These are phyloP conservation scores for Adelosebastes latens DNA, from an alignment of 2,797 vertebrate genomes.

Conservation along the genomic window DNA sequence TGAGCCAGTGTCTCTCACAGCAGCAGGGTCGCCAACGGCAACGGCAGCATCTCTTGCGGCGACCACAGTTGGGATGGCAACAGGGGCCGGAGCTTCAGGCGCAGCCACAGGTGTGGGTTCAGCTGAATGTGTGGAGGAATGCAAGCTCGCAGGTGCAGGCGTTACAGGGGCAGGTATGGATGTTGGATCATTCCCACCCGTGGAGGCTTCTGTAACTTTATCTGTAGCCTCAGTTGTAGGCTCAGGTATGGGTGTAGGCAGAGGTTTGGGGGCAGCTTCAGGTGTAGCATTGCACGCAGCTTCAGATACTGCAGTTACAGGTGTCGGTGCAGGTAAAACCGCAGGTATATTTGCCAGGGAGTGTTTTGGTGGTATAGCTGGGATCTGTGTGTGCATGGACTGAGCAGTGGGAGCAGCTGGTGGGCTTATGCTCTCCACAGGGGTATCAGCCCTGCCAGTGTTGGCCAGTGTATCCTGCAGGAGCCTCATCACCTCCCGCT, in stretches of 20 bases:
- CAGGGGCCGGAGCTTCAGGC: constrained; percentile 38
- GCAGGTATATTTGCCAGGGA: constrained; percentile 21
- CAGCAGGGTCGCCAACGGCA: constrained; percentile 43
- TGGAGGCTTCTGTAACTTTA: constrained; percentile 18
- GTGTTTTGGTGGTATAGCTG: constrained; percentile 54
- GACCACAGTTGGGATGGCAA: neutral
- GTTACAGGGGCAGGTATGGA: neutral
- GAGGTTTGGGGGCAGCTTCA: constrained; percentile 13
- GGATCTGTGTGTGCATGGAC: constrained; percentile 9
- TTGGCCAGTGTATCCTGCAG: constrained; percentile 92
- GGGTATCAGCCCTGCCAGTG: constrained; percentile 75
- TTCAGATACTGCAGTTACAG: constrained; percentile 16
- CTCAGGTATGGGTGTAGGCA: constrained; percentile 29
- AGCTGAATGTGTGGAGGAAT: constrained; percentile 15
- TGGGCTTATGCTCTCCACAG: constrained; percentile 34
- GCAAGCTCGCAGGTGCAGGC: constrained; percentile 12
- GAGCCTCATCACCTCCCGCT: constrained; percentile 97
- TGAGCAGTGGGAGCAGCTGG: constrained; percentile 6
- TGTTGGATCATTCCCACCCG: constrained; percentile 12
- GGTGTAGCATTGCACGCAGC: constrained; percentile 17
- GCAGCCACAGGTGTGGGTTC: constrained; percentile 28
- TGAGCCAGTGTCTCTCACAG: constrained; percentile 82
- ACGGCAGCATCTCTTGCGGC: constrained; percentile 13
- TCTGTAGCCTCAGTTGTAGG: constrained; percentile 40
- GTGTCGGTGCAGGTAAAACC: neutral